Evolutionary conservation across 92 coral and sea anemone genomes (phyloP).

Genomic region (Palythoa heliodiscus): DNA sequence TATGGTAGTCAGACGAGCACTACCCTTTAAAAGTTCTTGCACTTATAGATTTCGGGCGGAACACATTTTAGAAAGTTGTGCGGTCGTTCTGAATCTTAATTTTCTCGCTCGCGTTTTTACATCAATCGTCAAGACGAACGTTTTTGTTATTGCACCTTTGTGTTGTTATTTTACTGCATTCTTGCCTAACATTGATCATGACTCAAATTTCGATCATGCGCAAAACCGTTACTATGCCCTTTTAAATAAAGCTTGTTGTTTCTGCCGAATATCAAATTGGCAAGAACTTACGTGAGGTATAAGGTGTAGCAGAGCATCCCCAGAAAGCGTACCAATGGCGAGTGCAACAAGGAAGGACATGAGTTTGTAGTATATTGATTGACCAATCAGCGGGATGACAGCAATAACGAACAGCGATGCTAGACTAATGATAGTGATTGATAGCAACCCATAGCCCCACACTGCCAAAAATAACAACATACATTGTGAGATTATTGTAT

Average conservation of each 20-base stretch:
- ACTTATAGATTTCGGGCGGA: too few relatives aligned
- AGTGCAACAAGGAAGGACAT: slow-evolving; percentile 98
- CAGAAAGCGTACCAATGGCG: slow-evolving; percentile 90
- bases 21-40: too few relatives aligned
- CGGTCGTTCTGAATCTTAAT: too few relatives aligned
- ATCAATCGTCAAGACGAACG: too few relatives aligned
- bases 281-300: slow-evolving; percentile 89
- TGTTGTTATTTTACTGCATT: too few relatives aligned
- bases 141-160: too few relatives aligned
- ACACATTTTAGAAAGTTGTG: too few relatives aligned
- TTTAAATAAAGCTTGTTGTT: neutral
- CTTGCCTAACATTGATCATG: too few relatives aligned
- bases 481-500: neutral
- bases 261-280: neutral
- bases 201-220: too few relatives aligned
- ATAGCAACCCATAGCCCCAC: slow-evolving; percentile 80
- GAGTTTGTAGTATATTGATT: slow-evolving; percentile 74
- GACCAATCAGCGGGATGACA: slow-evolving; percentile 80
- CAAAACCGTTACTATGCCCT: too few relatives aligned
- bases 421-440: slow-evolving; percentile 90
- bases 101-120: too few relatives aligned
- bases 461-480: slow-evolving; percentile 46
- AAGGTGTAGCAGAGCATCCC: slow-evolving; percentile 91
- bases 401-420: slow-evolving; percentile 83
- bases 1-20: too few relatives aligned